Evolutionary conservation across 1,140 invertebrate genomes (phyloP).

Genomic region (Dendroctonus ponderosae): DNA sequence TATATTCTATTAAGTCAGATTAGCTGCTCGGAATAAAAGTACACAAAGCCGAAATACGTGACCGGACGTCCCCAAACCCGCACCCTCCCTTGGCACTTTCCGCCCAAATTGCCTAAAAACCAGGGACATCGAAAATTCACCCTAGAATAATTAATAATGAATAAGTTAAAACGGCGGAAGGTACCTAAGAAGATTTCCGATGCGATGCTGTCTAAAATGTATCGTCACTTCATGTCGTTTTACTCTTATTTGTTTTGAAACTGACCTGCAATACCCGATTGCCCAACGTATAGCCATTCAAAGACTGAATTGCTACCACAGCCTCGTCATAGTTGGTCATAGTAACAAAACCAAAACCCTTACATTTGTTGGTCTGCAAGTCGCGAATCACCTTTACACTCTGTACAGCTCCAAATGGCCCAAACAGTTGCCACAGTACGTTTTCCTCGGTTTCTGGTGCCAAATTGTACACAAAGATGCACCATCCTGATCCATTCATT

Average conservation of each 20-base stretch:
- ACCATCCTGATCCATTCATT: conserved; percentile 88
- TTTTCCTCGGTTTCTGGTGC: conserved; percentile 98
- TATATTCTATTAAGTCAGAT: no score
- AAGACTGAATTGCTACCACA: conserved; percentile 92
- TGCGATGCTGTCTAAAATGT: conserved; percentile 36
- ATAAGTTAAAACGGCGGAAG: conserved; percentile 32
- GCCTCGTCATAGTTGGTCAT: conserved; percentile 99
- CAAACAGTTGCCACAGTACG: conserved; percentile 97
- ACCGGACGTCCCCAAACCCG: conserved; percentile 14
- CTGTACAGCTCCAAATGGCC: conserved; percentile 97
- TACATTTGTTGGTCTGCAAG: conserved; percentile 98
- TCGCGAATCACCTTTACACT: conserved; percentile 98
- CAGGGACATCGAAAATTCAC: background rate
- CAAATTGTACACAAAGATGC: conserved; percentile 98
- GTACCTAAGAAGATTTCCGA: conserved; percentile 30
- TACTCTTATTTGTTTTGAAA: conserved; percentile 95
- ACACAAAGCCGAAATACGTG: background rate
- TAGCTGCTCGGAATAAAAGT: no score
- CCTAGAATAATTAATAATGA: conserved; percentile 31
- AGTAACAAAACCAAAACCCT: conserved; percentile 99
- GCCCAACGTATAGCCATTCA: conserved; percentile 96
- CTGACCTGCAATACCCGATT: conserved; percentile 98
- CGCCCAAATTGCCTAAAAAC: conserved; percentile 27
- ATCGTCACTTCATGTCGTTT: conserved; percentile 69
- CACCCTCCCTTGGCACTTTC: conserved; percentile 35